Evolutionary conservation across 1,140 invertebrate genomes (phyloP).

Genomic region (Rhysida immarginata): DNA sequence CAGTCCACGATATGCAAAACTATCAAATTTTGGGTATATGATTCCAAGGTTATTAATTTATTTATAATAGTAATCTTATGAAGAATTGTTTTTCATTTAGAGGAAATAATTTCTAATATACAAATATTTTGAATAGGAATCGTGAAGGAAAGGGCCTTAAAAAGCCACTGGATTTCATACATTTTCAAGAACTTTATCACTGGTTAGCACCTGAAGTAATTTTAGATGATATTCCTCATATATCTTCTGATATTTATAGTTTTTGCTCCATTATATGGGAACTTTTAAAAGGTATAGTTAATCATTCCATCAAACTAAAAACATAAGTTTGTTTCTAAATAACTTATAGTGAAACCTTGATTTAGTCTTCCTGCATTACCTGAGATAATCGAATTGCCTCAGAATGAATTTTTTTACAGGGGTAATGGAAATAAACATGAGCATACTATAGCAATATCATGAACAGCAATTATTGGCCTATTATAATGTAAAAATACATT

Average conservation of each 20-base stretch:
- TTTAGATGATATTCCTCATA: not conserved
- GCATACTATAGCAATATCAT: too few relatives aligned
- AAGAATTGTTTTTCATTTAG: not conserved
- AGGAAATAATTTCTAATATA: not conserved
- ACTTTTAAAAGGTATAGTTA: not conserved
- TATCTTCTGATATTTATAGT: not conserved
- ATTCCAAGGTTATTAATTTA: not conserved
- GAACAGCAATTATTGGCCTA: too few relatives aligned
- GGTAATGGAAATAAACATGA: too few relatives aligned
- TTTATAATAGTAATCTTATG: not conserved
- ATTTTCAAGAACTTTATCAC: constrained; percentile 2
- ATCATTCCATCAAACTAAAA: too few relatives aligned
- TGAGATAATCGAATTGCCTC: too few relatives aligned
- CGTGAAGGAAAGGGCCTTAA: not conserved
- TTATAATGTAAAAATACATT: too few relatives aligned
- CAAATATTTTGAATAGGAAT: not conserved
- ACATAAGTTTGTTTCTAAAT: too few relatives aligned
- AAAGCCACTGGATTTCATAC: not conserved
- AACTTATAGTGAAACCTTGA: too few relatives aligned
- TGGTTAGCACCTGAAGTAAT: not conserved
- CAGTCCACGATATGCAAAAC: not conserved
- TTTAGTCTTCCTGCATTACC: too few relatives aligned
- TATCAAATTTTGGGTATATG: not conserved
- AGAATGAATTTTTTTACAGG: too few relatives aligned
- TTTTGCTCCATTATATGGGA: not conserved